phyloP scores from a whole-genome alignment of 2,888 invertebrate species.

The Sussaba pulchella region DNA sequence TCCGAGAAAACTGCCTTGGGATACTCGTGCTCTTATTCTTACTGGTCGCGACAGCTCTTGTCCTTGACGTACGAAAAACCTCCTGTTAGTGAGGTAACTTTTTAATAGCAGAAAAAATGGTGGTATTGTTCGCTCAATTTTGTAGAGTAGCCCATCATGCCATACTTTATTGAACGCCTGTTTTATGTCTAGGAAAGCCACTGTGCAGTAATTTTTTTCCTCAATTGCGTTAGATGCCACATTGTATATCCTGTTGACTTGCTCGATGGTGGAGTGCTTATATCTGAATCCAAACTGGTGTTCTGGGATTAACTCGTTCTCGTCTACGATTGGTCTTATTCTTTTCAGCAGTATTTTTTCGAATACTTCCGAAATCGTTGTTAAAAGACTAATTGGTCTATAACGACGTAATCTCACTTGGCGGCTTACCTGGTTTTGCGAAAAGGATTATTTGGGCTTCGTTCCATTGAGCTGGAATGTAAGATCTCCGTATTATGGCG shows the following conservation, averaged over 20 bases:
- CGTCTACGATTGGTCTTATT: background rate
- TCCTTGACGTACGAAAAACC: background rate
- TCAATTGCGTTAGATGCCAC: background rate
- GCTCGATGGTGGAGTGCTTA: constrained; percentile 1
- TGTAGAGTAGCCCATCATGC: constrained; percentile 10
- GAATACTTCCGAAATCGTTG: constrained; percentile 51
- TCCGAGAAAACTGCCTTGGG: background rate
- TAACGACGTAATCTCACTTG: constrained; percentile 48
- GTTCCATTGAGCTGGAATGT: background rate
- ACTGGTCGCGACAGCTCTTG: background rate
- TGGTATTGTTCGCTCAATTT: constrained; percentile 9
- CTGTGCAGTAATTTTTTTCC: constrained; percentile 6
- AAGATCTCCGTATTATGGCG: background rate
- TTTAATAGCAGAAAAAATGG: no score
- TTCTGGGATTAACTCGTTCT: constrained; percentile 3
- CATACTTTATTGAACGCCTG: background rate
- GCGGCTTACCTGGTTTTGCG: constrained; percentile 21
- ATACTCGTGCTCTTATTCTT: background rate
- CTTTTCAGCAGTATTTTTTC: constrained; percentile 70
- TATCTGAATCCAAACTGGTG: constrained; percentile 68
- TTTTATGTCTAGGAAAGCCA: background rate
- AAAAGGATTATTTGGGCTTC: background rate
- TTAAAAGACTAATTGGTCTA: constrained; percentile 13
- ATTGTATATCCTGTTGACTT: constrained; percentile 4
- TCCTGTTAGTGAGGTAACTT: background rate